phyloP scores from a whole-genome alignment of 2,113 vertebrate genomes.

The Pteruthius melanotis region DNA sequence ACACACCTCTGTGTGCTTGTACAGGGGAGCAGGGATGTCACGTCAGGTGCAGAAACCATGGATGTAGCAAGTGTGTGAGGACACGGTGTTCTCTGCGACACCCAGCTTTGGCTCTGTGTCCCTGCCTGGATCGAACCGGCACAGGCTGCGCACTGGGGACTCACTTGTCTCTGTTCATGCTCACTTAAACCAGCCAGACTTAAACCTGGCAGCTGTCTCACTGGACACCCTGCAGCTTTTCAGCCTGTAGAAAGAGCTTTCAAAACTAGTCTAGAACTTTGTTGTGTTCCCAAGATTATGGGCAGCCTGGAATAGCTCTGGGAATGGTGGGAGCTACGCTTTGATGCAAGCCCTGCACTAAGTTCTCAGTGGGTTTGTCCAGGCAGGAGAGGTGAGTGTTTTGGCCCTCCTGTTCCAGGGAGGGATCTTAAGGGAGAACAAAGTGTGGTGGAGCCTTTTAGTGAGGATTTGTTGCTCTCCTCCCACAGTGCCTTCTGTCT shows the following conservation, averaged over 20 bases:
- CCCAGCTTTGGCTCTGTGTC: fast-evolving
- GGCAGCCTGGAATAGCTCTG: neutral
- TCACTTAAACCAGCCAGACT: neutral
- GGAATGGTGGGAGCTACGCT: neutral
- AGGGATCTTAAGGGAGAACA: neutral
- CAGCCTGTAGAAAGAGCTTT: neutral
- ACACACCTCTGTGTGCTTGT: neutral
- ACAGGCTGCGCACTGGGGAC: neutral
- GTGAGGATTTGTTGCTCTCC: fast-evolving
- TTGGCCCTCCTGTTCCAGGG: neutral
- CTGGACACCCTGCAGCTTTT: neutral
- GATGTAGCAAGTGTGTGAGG: neutral
- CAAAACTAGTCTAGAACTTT: neutral
- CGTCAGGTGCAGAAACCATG: neutral
- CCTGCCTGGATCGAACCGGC: neutral
- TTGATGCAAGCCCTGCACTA: neutral
- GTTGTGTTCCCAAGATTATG: neutral
- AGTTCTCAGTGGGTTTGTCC: neutral
- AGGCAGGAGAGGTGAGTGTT: neutral
- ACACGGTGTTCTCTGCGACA: fast-evolving
- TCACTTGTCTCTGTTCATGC: fast-evolving
- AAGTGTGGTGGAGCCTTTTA: neutral
- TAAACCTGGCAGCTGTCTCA: neutral
- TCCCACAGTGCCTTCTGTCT: neutral
- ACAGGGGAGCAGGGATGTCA: fast-evolving